phyloP scores from a whole-genome alignment of 2,888 invertebrate genomes.

The Nudaria mundana region DNA sequence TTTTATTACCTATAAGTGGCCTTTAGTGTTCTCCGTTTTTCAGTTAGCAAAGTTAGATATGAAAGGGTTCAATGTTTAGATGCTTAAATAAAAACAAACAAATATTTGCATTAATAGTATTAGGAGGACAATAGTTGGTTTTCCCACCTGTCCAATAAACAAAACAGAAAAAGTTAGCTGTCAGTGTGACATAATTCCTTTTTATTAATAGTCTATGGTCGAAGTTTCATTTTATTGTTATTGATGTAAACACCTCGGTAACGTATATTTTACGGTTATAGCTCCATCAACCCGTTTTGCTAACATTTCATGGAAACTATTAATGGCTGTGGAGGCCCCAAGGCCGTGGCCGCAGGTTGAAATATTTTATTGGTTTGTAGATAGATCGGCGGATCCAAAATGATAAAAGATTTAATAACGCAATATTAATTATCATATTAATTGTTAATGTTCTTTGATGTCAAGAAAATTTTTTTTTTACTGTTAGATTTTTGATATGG shows the following conservation, averaged over 20 bases:
- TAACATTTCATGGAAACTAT: slow-evolving; percentile 26
- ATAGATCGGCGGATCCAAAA: slow-evolving; percentile 1
- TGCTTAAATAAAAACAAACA: too few relatives aligned
- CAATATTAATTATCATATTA: slow-evolving; percentile 3
- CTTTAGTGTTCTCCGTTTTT: too few relatives aligned
- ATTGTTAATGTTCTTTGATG: slow-evolving; percentile 1
- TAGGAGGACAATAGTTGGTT: too few relatives aligned
- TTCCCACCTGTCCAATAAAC: background rate
- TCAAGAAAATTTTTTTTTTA: too few relatives aligned
- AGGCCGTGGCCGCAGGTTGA: slow-evolving; percentile 18
- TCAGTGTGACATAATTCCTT: slow-evolving; percentile 7
- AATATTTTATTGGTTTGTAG: slow-evolving; percentile 2
- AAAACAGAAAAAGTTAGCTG: background rate
- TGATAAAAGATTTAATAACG: background rate
- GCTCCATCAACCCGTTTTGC: slow-evolving; percentile 29
- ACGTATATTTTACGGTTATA: slow-evolving; percentile 28
- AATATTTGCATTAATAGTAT: too few relatives aligned
- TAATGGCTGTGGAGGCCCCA: slow-evolving; percentile 16
- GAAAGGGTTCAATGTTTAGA: too few relatives aligned
- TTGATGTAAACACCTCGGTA: slow-evolving; percentile 21
- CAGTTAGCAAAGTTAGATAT: too few relatives aligned
- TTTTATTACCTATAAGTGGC: too few relatives aligned
- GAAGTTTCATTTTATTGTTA: slow-evolving; percentile 25
- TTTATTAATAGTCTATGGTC: slow-evolving; percentile 13
- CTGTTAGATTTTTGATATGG: too few relatives aligned